Percentiles rank a stretch among this genome's conserved stretches.
phyloP scores from a whole-genome alignment of 2,888 invertebrate species.

The Cordylochernes scorpioides region DNA sequence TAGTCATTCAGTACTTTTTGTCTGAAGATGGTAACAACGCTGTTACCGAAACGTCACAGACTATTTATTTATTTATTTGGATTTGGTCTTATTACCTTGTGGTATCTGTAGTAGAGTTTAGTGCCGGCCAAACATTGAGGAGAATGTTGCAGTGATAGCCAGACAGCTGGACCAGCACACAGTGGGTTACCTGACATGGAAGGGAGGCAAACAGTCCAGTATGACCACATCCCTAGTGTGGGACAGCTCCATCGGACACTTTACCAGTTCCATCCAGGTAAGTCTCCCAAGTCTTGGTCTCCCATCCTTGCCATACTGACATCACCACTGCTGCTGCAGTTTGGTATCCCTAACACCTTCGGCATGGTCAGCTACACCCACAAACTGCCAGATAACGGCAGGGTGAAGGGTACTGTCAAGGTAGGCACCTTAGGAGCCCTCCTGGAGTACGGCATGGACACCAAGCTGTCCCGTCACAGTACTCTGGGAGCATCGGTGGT shows the following conservation, averaged over 20 bases:
- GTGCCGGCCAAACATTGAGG: too few species aligned
- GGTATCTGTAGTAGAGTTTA: too few species aligned
- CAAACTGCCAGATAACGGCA: slow-evolving; percentile 51
- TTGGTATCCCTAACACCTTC: slow-evolving; percentile 20
- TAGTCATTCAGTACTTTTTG: too few species aligned
- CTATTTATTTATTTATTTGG: too few species aligned
- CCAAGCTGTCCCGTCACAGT: slow-evolving; percentile 69
- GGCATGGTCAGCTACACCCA: slow-evolving; percentile 35
- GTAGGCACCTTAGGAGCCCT: slow-evolving; percentile 63
- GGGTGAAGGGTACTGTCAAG: slow-evolving; percentile 48
- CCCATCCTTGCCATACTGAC: background rate
- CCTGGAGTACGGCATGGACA: slow-evolving; percentile 71
- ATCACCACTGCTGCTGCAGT: slow-evolving; percentile 13
- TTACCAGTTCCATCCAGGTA: slow-evolving; percentile 45
- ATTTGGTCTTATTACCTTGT: too few species aligned
- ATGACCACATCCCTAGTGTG: slow-evolving; percentile 49
- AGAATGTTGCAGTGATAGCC: slow-evolving; percentile 35
- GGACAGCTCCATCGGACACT: slow-evolving; percentile 38
- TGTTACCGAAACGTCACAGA: too few species aligned
- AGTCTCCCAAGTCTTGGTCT: slow-evolving; percentile 27
- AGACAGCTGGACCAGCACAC: slow-evolving; percentile 63
- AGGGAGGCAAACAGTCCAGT: slow-evolving; percentile 36
- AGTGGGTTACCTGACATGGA: slow-evolving; percentile 61
- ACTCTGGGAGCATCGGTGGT: slow-evolving; percentile 55
- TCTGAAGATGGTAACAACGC: too few species aligned